Evolutionary conservation across 2,113 vertebrate species (phyloP), one percentile per base, ranked within the genome.

Genomic region (Calypte anna): DNA sequence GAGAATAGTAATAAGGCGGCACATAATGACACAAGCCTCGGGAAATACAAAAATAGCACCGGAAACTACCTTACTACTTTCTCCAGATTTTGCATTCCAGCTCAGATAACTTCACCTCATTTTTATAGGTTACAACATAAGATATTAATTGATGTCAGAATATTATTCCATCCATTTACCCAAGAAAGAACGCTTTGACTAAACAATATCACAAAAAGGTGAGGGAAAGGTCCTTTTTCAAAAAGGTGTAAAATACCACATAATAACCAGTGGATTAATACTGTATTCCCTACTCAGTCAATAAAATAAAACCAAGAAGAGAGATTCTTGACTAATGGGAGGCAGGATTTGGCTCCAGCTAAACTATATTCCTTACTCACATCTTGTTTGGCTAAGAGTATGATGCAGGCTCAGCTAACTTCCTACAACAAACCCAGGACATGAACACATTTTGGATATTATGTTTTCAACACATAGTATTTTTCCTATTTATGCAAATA

Each of bases 31-130:
- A 85, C 23, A 88, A 79, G 72, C 81, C 73, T 95, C 94, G 86
- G 94, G 90, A 96, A 95, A 86, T 77, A 90, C 53, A 86, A 94
- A 94, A 93, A 94, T 75, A 86, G 21, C 72, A 68, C 77, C 81
- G 80, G 91, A 96, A 94, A 78, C 75, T 92, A 89, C 87, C 86
- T 93, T 81, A 50, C 68, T 86, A 70, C 77, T 92, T 96, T 83
- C 82, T 91, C 84, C 92, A 80, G 68, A 79, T 72, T 96, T 46
- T 73, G 82, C 90, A 96, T 97, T 96, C 95, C 96, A 91, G 69
- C 66, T 92, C 70, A 86, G 93, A 96, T 86, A 90, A 90, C 44
- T 93, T 95, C 88, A 91, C 78, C 83, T 91, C 81, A 36, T 64
- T 91, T 90, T 43, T 77, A 79, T 38, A 84, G 77, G 90, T 93